A percentile compares a stretch with the other conserved stretches of the same genome.
phyloP scores from a whole-genome alignment of 2,797 vertebrate species.

The Danio tinwini region DNA sequence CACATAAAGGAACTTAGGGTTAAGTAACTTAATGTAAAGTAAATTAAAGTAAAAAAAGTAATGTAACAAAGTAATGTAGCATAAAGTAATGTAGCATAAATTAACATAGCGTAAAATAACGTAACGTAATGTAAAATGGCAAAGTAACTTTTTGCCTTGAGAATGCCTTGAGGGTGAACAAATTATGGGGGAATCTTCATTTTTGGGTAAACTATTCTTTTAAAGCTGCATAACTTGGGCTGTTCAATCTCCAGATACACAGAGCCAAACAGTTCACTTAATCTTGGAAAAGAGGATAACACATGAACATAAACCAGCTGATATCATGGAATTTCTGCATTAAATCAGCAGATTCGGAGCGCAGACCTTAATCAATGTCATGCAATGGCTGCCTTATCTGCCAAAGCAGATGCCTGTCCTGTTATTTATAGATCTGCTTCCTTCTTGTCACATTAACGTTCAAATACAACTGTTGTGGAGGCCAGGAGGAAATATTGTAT shows the following conservation, averaged over 20 bases:
- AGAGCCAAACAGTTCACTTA: not conserved
- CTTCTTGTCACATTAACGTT: conserved; percentile 45
- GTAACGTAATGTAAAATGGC: no score
- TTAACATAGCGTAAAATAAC: no score
- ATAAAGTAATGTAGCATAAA: no score
- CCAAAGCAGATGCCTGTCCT: conserved; percentile 68
- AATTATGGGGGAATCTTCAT: not conserved
- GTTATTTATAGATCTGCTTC: conserved; percentile 69
- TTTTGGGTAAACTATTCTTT: no score
- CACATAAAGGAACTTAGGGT: no score
- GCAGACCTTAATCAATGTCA: conserved; percentile 72
- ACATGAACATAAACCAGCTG: conserved; percentile 13
- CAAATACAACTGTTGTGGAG: conserved; percentile 57
- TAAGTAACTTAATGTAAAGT: no score
- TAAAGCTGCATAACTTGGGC: not conserved
- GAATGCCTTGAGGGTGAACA: no score
- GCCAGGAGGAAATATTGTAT: conserved; percentile 41
- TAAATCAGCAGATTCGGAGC: conserved; percentile 70
- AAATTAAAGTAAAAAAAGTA: no score
- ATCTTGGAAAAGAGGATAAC: conserved; percentile 30
- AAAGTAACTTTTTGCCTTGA: no score
- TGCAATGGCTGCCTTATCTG: conserved; percentile 72
- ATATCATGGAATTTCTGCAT: conserved; percentile 27
- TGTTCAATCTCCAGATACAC: conserved; percentile 3
- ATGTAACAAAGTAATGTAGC: no score